Evolutionary conservation across 1,140 invertebrate genomes (phyloP).

Genomic region (Drosophila orosa): DNA sequence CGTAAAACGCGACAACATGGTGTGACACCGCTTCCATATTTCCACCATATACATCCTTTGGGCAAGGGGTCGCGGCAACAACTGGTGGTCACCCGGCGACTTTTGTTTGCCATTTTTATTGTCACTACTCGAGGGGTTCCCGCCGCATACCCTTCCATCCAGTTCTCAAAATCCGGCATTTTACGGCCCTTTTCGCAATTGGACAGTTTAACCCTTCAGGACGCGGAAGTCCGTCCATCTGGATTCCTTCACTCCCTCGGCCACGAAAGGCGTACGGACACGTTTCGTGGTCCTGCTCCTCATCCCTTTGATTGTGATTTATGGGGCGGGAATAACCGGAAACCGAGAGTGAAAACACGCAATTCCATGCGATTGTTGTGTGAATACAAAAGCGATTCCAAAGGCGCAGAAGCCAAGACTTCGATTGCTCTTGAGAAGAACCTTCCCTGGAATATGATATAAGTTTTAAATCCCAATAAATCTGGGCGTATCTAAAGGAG

Average conservation of each 20-base stretch:
- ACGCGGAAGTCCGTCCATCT: conserved; percentile 62
- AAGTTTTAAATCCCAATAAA: not conserved
- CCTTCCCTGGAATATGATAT: not conserved
- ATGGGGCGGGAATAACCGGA: conserved; percentile 70
- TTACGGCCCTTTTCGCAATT: conserved; percentile 71
- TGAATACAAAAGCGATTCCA: conserved; percentile 8
- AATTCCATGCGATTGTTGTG: conserved; percentile 17
- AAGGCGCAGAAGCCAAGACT: conserved; percentile 10
- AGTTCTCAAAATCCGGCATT: conserved; percentile 69
- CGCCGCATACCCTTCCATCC: conserved; percentile 19
- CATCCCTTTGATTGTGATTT: conserved; percentile 67
- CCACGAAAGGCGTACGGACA: conserved; percentile 39
- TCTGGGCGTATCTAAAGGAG: conserved; percentile 19
- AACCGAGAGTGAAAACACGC: conserved; percentile 35
- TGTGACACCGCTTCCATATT: conserved; percentile 79
- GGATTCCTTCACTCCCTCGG: conserved; percentile 37
- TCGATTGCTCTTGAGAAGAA: not conserved
- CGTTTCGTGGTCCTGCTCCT: conserved; percentile 52
- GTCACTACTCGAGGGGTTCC: conserved; percentile 67
- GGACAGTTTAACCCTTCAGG: conserved; percentile 79
- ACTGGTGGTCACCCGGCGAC: conserved; percentile 45
- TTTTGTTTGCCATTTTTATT: conserved; percentile 81
- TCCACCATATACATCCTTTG: conserved; percentile 40
- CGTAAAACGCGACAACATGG: conserved; percentile 82
- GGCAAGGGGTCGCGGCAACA: conserved; percentile 54